A percentile compares a stretch with the other conserved stretches of the same genome.
phyloP scores from a whole-genome alignment of 2,888 invertebrate genomes.

The Hirtodrosophila alboralis region DNA sequence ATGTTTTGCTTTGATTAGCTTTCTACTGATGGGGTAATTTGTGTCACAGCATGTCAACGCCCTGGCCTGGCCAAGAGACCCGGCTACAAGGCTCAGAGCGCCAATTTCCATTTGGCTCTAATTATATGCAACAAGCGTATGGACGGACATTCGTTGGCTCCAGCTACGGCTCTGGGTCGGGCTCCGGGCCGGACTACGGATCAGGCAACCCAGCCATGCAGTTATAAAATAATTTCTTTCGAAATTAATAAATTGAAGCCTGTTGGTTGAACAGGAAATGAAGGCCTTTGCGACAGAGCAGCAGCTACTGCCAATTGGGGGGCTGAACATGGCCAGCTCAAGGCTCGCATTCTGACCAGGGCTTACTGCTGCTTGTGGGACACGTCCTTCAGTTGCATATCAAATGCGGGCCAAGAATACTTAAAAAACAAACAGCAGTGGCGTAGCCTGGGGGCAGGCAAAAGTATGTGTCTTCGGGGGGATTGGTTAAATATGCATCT shows the following conservation, averaged over 20 bases:
- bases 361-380: slow-evolving; percentile 34
- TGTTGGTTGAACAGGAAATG: slow-evolving; percentile 59
- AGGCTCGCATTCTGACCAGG: too few relatives aligned
- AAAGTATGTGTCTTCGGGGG: too few relatives aligned
- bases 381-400: slow-evolving; percentile 53
- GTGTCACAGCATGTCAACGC: slow-evolving; percentile 52
- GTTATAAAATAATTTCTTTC: slow-evolving; percentile 74
- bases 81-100: slow-evolving; percentile 6
- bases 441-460: slow-evolving; percentile 9
- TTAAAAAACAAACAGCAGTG: slow-evolving; percentile 22
- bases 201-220: slow-evolving; percentile 31
- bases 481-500: too few relatives aligned
- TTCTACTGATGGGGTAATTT: slow-evolving; percentile 54
- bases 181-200: slow-evolving; percentile 4
- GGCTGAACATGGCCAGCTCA: slow-evolving; percentile 11
- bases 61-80: slow-evolving; percentile 15
- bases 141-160: slow-evolving; percentile 19
- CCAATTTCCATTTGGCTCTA: slow-evolving; percentile 49
- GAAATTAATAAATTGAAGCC: slow-evolving; percentile 78
- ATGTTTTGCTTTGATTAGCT: slow-evolving; percentile 78
- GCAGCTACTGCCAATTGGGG: slow-evolving; percentile 46
- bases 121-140: slow-evolving; percentile 71
- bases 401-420: slow-evolving; percentile 49
- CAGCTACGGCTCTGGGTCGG: slow-evolving; percentile 3
- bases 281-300: slow-evolving; percentile 40